These are phyloP conservation scores for Augochlorella aurata DNA, from an alignment of 2,888 invertebrate species.

Conservation along the genomic window DNA sequence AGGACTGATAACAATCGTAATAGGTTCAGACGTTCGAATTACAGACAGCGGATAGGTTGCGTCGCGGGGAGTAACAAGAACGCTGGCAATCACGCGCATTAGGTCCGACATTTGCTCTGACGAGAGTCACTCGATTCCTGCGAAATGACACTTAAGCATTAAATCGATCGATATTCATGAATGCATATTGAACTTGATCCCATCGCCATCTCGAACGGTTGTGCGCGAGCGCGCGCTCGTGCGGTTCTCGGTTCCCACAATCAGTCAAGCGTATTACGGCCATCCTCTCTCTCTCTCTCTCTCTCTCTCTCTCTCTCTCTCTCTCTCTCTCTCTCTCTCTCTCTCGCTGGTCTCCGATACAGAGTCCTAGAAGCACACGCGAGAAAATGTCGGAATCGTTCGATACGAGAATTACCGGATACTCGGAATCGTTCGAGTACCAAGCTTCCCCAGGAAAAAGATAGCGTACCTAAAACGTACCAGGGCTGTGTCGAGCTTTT, in stretches of 20 bases:
- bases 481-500: too few species aligned
- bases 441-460: background rate
- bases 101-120: background rate
- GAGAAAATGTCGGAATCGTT: constrained; percentile 38
- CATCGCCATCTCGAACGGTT: constrained; percentile 2
- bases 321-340: background rate
- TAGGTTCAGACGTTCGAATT: background rate
- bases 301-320: background rate
- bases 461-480: background rate
- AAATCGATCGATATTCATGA: constrained; percentile 21
- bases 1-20: constrained; percentile 2
- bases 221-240: constrained; percentile 12
- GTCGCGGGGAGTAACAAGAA: background rate
- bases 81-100: background rate
- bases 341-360: constrained; percentile 26
- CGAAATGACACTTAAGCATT: constrained; percentile 2
- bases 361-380: constrained; percentile 24
- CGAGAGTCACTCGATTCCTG: constrained; percentile 3
- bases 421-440: background rate
- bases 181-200: constrained; percentile 20
- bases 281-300: constrained; percentile 1
- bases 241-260: constrained; percentile 45
- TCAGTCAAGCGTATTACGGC: constrained; percentile 41
- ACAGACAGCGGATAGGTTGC: background rate
- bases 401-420: constrained; percentile 22